A percentile compares a stretch with the other conserved stretches of the same genome.
These are phyloP conservation scores for Phytoseiulus persimilis DNA, from an alignment of 2,888 invertebrate species.

Conservation along the genomic window DNA sequence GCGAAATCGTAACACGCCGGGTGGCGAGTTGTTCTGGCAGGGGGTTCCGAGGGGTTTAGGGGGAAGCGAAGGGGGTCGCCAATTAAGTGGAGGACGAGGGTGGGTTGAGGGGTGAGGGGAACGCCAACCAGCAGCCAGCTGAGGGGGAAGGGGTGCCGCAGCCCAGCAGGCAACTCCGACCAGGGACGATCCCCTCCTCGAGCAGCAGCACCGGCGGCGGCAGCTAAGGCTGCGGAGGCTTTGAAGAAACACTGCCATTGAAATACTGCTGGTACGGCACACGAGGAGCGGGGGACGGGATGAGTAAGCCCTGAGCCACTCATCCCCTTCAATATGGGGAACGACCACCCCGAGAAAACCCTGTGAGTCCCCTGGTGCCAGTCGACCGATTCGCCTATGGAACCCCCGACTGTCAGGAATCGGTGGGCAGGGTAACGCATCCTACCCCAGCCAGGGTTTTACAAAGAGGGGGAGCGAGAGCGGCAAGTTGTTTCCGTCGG, in stretches of 20 bases:
- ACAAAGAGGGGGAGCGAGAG: not conserved
- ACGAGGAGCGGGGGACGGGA: not conserved
- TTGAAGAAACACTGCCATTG: not conserved
- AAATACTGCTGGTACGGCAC: not conserved
- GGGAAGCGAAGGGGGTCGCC: conserved; percentile 38
- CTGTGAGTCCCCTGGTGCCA: not conserved
- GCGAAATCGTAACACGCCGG: not conserved
- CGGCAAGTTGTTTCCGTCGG: not conserved
- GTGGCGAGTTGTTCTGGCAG: conserved; percentile 23
- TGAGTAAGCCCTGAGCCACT: conserved; percentile 5
- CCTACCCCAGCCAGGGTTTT: not conserved
- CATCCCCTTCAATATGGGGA: not conserved
- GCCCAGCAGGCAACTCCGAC: conserved; percentile 32
- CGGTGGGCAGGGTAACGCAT: not conserved
- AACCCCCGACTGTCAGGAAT: not conserved
- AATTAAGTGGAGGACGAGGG: conserved; percentile 36
- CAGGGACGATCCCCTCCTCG: conserved; percentile 23
- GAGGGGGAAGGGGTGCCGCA: conserved; percentile 15
- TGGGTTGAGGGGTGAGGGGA: conserved; percentile 27
- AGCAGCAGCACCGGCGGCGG: conserved; percentile 11
- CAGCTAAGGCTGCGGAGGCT: not conserved
- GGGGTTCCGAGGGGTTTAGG: conserved; percentile 14
- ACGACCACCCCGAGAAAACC: not conserved
- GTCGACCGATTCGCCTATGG: not conserved
- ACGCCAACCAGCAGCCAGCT: conserved; percentile 36